Evolutionary conservation across 2,888 invertebrate species (phyloP).

Genomic region (Cryptus viduatorius): DNA sequence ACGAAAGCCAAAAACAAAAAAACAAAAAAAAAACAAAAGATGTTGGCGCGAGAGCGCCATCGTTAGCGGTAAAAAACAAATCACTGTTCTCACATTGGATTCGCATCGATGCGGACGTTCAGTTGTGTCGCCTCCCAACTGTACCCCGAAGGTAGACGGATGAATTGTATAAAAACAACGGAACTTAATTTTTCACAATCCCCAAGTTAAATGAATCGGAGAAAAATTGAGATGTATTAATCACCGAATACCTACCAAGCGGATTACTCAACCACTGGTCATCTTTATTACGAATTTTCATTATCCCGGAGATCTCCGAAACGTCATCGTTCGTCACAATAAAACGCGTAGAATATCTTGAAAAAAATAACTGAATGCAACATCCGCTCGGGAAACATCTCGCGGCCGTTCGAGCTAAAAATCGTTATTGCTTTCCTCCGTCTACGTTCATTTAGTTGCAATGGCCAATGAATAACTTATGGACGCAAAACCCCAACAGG

Average conservation of each 20-base stretch:
- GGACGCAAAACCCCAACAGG: not conserved
- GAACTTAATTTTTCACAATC: not conserved
- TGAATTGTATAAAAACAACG: conserved; percentile 43
- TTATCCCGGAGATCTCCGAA: not conserved
- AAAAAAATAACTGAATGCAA: not conserved
- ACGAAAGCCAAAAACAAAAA: conserved; percentile 59
- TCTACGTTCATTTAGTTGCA: conserved; percentile 18
- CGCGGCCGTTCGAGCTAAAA: not conserved
- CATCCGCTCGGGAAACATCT: conserved; percentile 18
- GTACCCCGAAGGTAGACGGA: conserved; percentile 44
- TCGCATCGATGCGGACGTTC: conserved; percentile 18
- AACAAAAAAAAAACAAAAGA: not conserved
- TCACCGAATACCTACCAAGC: conserved; percentile 13
- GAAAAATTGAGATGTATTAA: not conserved
- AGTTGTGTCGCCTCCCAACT: conserved; percentile 4
- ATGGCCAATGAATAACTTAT: conserved; percentile 5
- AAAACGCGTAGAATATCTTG: conserved; percentile 12
- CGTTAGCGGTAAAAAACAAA: conserved; percentile 18
- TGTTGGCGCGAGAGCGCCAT: not conserved
- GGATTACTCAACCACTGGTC: conserved; percentile 4
- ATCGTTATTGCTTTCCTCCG: conserved; percentile 30
- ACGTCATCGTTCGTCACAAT: not conserved
- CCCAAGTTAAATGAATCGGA: not conserved
- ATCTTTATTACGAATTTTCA: not conserved
- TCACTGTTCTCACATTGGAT: conserved; percentile 26